A percentile compares a stretch with the other conserved stretches of the same genome.
Conservation (phyloP, 2,888 invertebrate genomes). For the Argyra leucocephala region DNA sequence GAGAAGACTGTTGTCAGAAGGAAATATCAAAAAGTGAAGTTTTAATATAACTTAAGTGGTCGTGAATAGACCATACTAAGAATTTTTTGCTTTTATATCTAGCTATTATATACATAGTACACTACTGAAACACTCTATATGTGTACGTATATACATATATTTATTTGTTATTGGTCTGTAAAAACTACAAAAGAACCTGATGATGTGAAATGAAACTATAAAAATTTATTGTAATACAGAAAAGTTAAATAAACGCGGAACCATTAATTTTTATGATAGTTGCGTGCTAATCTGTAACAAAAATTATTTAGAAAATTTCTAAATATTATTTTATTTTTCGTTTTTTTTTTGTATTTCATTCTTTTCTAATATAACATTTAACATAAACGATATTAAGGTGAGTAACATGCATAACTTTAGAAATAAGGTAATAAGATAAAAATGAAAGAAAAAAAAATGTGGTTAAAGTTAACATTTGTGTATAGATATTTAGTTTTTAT, state of each 20-base stretch:
- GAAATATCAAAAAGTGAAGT: too few relatives aligned
- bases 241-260: conserved; percentile 7
- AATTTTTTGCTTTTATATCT: too few relatives aligned
- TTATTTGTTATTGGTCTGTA: background rate
- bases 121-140: too few relatives aligned
- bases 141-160: too few relatives aligned
- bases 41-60: too few relatives aligned
- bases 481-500: background rate
- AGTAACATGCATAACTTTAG: conserved; percentile 3
- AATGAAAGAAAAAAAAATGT: background rate
- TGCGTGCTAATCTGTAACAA: conserved; percentile 8
- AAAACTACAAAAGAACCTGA: conserved; percentile 1
- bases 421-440: conserved; percentile 3
- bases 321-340: background rate
- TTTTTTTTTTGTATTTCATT: background rate
- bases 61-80: too few relatives aligned
- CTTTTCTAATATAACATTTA: background rate
- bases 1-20: too few relatives aligned
- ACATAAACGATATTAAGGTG: background rate
- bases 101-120: too few relatives aligned
- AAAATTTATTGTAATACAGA: background rate
- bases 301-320: conserved; percentile 7
- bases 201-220: conserved; percentile 1
- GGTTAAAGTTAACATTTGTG: background rate
- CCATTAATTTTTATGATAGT: conserved; percentile 9